A percentile compares a stretch with the other conserved stretches of the same genome.
Conservation (phyloP, 2,797 vertebrate genomes). For the Onychomys torridus region DNA sequence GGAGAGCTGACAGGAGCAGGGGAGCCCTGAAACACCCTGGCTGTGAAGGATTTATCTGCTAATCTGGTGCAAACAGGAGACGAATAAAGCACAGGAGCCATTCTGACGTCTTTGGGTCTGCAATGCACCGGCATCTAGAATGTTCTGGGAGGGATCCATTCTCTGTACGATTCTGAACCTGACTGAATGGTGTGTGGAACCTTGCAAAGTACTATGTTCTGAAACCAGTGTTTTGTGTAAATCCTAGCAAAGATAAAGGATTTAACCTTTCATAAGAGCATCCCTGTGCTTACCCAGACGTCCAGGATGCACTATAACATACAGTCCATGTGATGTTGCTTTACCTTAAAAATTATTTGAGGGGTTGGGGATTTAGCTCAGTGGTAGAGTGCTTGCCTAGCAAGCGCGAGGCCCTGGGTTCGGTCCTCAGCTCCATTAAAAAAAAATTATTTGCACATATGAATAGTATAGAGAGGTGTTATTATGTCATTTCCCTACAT, state of each 20-base stretch:
- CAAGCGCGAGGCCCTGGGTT: no score
- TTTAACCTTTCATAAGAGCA: background rate
- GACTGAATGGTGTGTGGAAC: background rate
- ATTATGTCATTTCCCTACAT: background rate
- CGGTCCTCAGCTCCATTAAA: no score
- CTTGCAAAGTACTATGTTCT: background rate
- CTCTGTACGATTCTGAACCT: background rate
- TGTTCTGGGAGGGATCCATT: background rate
- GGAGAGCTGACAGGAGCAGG: no score
- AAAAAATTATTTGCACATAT: background rate
- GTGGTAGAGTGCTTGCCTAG: no score
- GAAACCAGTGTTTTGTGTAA: background rate
- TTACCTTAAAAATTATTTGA: background rate
- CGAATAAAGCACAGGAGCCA: background rate
- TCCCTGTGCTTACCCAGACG: background rate
- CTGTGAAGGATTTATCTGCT: background rate
- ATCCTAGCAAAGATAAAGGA: background rate
- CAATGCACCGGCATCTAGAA: background rate
- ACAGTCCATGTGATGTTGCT: background rate
- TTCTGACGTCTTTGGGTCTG: background rate
- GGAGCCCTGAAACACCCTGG: background rate
- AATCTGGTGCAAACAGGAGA: background rate
- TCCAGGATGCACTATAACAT: background rate
- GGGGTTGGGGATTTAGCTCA: no score
- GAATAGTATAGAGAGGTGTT: background rate